Conservation (phyloP, 2,888 invertebrate species). For the Xylota segnis region DNA sequence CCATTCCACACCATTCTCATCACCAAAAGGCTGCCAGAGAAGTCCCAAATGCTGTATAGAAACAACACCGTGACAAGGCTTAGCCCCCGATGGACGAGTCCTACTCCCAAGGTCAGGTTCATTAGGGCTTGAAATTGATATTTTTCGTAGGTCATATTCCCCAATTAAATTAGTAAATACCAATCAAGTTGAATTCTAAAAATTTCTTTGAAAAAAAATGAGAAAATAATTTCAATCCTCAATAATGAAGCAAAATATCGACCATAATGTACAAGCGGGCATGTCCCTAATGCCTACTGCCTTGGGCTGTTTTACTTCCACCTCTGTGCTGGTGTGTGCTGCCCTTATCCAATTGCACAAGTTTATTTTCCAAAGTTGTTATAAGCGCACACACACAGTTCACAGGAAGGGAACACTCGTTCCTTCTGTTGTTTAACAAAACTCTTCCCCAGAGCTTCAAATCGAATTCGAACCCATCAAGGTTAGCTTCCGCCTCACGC, state of each 20-base stretch:
- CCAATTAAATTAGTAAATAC: slow-evolving; percentile 16
- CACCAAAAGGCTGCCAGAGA: no score
- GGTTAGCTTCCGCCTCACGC: neutral
- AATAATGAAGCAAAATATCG: slow-evolving; percentile 55
- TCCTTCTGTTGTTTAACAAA: slow-evolving; percentile 40
- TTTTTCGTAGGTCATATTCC: neutral
- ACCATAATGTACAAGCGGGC: slow-evolving; percentile 9
- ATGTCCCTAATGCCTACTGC: slow-evolving; percentile 26
- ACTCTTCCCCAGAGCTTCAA: slow-evolving; percentile 38
- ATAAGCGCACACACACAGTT: slow-evolving; percentile 11
- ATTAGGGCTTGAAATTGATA: neutral
- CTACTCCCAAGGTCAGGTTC: neutral
- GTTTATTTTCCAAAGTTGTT: slow-evolving; percentile 19
- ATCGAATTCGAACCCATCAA: slow-evolving; percentile 31
- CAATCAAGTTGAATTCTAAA: neutral
- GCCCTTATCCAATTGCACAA: slow-evolving; percentile 15
- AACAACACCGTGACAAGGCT: neutral
- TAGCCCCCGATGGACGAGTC: neutral
- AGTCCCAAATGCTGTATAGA: no score
- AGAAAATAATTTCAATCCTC: slow-evolving; percentile 48
- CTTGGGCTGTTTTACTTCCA: neutral
- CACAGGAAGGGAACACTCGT: neutral
- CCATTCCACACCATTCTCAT: no score
- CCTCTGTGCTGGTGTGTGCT: neutral
- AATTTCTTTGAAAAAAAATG: slow-evolving; percentile 18